phyloP scores from a whole-genome alignment of 2,113 vertebrate genomes.

The Larimichthys polyactis region DNA sequence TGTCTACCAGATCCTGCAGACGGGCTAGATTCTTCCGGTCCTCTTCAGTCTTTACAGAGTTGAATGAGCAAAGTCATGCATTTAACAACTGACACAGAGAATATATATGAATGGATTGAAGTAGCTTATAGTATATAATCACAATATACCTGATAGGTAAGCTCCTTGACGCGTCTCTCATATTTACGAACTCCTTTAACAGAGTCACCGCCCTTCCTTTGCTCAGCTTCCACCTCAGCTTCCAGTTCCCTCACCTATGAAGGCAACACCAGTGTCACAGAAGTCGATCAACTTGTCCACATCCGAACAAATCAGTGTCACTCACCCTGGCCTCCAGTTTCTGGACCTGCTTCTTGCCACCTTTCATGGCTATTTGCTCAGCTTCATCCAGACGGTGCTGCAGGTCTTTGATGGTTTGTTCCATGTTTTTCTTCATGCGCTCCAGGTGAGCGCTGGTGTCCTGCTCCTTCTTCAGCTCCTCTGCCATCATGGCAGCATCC shows the following conservation, averaged over 20 bases:
- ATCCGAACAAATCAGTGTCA: background rate
- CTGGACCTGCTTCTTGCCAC: conserved; percentile 84
- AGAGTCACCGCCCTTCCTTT: background rate
- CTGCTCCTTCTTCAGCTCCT: conserved; percentile 93
- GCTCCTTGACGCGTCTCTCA: background rate
- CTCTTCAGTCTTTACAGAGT: conserved; percentile 7
- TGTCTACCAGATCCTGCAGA: conserved; percentile 3
- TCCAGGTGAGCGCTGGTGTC: conserved; percentile 92
- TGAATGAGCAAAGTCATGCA: background rate
- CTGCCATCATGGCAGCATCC: conserved; percentile 90
- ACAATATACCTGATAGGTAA: background rate
- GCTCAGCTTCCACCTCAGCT: background rate
- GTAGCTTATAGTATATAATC: background rate
- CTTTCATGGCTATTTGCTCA: conserved; percentile 87
- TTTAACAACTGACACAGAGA: background rate
- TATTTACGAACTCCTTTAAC: background rate
- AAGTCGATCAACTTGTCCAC: background rate
- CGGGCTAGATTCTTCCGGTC: background rate
- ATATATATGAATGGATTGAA: background rate
- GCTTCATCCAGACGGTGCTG: conserved; percentile 87
- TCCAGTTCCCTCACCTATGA: background rate
- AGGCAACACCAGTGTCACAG: background rate
- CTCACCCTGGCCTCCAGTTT: conserved; percentile 81
- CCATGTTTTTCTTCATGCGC: conserved; percentile 84
- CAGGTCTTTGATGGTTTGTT: conserved; percentile 81